Evolutionary conservation across 2,797 vertebrate species (phyloP), one percentile per base, ranked within the genome.

Genomic region (Danio choprae): DNA sequence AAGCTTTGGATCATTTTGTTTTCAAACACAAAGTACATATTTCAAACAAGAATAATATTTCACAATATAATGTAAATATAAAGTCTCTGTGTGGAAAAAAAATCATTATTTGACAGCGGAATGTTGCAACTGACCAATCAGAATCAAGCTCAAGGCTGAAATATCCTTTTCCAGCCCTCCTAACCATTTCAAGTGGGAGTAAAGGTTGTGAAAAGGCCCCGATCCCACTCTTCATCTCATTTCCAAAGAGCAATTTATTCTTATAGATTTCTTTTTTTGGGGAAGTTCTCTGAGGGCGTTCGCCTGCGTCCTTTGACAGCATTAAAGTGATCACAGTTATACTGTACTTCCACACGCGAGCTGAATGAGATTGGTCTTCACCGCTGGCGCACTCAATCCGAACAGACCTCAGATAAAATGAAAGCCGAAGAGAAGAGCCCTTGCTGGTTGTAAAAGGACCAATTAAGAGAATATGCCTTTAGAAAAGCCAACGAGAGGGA

Each of bases 381-480:
- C 68, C 15, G 15, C 58, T 74, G 48, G 77, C 76, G 38, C 69
- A 85, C 77, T 83, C 84, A 77, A 53, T 82, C 62, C 13, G 70
- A 76, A 77, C 74, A 73, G 78, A 81, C 82, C 60, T 84, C 53
- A 40, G 51, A 80, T 80, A 67, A 76, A 73, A 84, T 73, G 74
- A 84, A 81, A 84, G 74, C 20, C 11, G 58, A 81, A 67, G 68
- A 78, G 53, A 82, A 43, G 78, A 75, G 56, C 88, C 84, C 88
- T 90, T 87, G 87, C 84, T 43, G 53, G 81, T 82, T 90, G 84
- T 83, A 70, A 87, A 83, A 85, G 80, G 56, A 82, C 89, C 88
- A 90, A 90, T 93, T 93, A 92, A 81, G 89, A 90, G 88, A 81
- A 84, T 88, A 84, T 86, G 87, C 88, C 86, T 91, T 90, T 91